Base-by-base conservation (phyloP, 1,140 invertebrate species). In the Euglossa dilemma region DNA sequence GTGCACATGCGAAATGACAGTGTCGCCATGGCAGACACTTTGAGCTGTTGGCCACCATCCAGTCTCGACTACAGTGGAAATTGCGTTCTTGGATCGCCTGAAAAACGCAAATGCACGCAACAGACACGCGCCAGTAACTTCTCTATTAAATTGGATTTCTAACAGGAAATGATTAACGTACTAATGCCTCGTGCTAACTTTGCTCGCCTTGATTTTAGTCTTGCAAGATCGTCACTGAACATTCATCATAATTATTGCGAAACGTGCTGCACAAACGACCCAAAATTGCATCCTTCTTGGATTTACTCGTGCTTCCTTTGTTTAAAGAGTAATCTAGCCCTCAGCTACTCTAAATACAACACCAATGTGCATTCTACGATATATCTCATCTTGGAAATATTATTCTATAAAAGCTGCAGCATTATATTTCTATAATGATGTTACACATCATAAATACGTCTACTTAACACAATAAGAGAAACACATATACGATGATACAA, bases 41-140 rank as follows among this genome's bases (percentile, higher is more conserved):
- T 54, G 77, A 90, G 67, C 88, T 86, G 85, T 89, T 93, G 92
- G 91, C 91, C 74, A 88, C 84, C 89, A 89, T 92, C 92, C 91
- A 93, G 90, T 88, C 85, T 84, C 63, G 72, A 50, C 66, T 63
- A 43, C 69, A 85, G 84, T 84, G 25, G 47, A 63, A 76, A 87
- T 91, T 90, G 90, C 84, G 87, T 87, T 89, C 80, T 86, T 84
- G 72, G 54, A 75, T 73, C 57, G 74, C 63, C 73, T 28, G 57
- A 79, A 52, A 70, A 70, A 81, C 79, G 63, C 57, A 81, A 57
- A 67, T 7, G 50, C 67, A 61, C 67, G 71, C 77, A 85, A 86
- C 73, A 63, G 84, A 83, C 63, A 43, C 28, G 61, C 72, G 74
- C 67, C 86, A 79, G 59, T 64, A 79, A 66, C 69, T 75, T 63